Base-by-base conservation (phyloP, 2,888 invertebrate genomes). In the Dorcus hopei region DNA sequence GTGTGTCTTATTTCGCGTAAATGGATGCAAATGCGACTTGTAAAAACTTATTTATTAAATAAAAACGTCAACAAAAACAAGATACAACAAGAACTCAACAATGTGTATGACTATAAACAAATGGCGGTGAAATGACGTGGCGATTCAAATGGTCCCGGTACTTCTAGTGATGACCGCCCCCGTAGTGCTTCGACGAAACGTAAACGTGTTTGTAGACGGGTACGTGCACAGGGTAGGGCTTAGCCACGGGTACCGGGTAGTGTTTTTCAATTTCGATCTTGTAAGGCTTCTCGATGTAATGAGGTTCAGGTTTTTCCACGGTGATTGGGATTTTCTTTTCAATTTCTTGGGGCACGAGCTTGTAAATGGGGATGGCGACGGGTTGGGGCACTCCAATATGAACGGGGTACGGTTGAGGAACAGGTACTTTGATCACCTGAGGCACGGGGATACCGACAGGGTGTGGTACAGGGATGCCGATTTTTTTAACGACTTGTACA, bases 261-360 rank as follows among this genome's bases (percentile, higher is more conserved):
- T 85, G 88, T 79, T 88, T 90, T 65, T 89, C 85, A 33, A 90
- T 87, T 75, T 87, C 87, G 3, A 90, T 87, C 66, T 89, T 88
- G 81, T 88, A 89, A 3, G 89, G 90, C 72, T 85, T 88, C 71
- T 88, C 87, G 2, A 90, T 84, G 65, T 87, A 87, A 68, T 88
- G 86, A 19, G 87, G 86, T 23, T 86, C 84, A 11, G 87, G 86
- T 70, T 87, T 88, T 72, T 89, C 89, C 3, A 90, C 88, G 2
- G 87, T 86, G 76, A 87, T 88, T 1, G 89, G 89, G 9, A 90
- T 86, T 65, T 86, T 87, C 69, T 87, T 87, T 69, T 89, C 89
- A 54, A 89, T 83, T 61, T 88, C 83, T 69, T 89, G 87, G 7
- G 87, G 87, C 6, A 89, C 87, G 69, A 86, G 81, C 79, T 88